Base-by-base conservation (phyloP, 2,888 invertebrate genomes). In the Eledona agricola region DNA sequence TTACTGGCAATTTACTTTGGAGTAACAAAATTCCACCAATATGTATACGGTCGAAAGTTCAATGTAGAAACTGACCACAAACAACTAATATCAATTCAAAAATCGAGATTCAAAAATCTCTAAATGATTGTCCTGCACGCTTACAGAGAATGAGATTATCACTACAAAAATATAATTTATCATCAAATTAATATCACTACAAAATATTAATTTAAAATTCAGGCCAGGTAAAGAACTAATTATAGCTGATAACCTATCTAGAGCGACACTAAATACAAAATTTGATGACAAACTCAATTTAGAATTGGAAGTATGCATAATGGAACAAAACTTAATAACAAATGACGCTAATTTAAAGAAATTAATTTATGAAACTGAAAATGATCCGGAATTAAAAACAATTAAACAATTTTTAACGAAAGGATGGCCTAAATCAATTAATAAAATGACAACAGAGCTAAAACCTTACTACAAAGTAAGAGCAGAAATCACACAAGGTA, bases 21-120 rank as follows among this genome's bases (percentile, higher is more conserved):
- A 0, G 16, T 59, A 9, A 38, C 53, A n/a, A 60, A 60, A 26
- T 64, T 58, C 54, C 56, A 59, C 38, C 50, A 60, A 12, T 60
- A 53, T 10, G 9, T 34, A n/a, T 34, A 9, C 11, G 34, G 34
- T 4, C 2, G 34, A 19, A 9, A 34, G 19, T 34, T 34, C n/a
- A 34, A 34, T 9, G 17, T 34, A 7, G 34, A 34, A 19, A 49
- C 49, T 1, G 50, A 50, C 12, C 50, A 50, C 12, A 42, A 50
- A 34, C 50, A 40, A 1, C 10, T 50, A 4, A 12, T 42, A 7
- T 11, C 50, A 9, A 50, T 50, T 16, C 34, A n/a, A n/a, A n/a
- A n/a, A n/a, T n/a, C n/a, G n/a, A n/a, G n/a, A n/a, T 50, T 4
- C 17, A 40, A 12, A 50, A 50, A 32, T 10, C 17, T 3, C 34